Conservation (phyloP, 2,888 invertebrate species). For the Lithophane socia region DNA sequence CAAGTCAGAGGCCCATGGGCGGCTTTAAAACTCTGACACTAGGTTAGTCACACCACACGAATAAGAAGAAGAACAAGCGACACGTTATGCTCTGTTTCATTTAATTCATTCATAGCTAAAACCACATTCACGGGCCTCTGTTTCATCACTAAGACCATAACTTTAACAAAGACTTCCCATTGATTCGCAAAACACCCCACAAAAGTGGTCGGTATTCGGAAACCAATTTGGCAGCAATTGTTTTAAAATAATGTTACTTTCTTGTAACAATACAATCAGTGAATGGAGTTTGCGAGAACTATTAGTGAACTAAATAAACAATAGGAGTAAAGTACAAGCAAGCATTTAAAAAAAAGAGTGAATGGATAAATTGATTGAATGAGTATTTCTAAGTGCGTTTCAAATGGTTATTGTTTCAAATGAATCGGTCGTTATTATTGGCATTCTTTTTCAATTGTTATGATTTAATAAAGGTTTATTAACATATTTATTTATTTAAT, state of each 20-base stretch:
- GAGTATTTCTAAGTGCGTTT: background rate
- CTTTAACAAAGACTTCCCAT: no score
- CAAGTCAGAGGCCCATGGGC: no score
- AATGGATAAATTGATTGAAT: background rate
- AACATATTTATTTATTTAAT: background rate
- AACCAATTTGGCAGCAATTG: slow-evolving; percentile 40
- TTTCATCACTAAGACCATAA: no score
- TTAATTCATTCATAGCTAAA: no score
- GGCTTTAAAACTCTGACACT: no score
- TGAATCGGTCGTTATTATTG: slow-evolving; percentile 5
- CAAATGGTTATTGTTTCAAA: slow-evolving; percentile 10
- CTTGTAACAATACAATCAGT: background rate
- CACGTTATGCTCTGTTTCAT: no score
- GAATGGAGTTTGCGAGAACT: slow-evolving; percentile 15
- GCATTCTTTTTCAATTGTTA: slow-evolving; percentile 1
- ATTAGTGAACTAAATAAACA: slow-evolving; percentile 19
- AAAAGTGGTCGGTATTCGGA: background rate
- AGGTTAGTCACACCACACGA: no score
- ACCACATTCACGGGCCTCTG: no score
- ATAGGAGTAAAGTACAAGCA: background rate
- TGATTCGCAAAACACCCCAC: no score
- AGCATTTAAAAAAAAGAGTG: background rate
- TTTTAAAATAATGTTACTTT: slow-evolving; percentile 17
- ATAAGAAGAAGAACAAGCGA: no score
- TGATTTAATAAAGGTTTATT: background rate